Evolutionary conservation across 2,113 vertebrate species (phyloP), one percentile per base, ranked within the genome.

Genomic region (Acrocephalus kingi): DNA sequence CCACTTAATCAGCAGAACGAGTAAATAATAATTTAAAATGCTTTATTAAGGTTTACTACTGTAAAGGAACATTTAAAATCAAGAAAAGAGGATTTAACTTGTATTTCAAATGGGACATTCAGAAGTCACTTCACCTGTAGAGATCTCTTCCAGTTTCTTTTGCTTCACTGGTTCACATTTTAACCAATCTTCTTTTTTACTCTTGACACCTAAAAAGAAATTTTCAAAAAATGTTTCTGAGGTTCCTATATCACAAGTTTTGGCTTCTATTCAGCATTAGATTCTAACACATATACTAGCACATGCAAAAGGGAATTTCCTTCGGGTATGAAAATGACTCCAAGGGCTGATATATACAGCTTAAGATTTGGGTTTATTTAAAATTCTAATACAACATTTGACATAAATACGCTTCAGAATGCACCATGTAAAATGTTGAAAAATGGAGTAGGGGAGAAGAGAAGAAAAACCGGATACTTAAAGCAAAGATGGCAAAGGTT

Each of bases 161-260:
- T 97, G 97, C 90, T 97, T 98, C 48, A 69, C n/a, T 54, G 95
- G 61, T 87, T 52, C 58, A 78, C 54, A 69, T 96, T 97, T 98
- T 95, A 98, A 94, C 98, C 98, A 98, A 56, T 98, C 98, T 97
- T 98, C 98, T 96, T 98, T 98, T 93, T 97, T 98, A 96, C 98
- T 98, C 97, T 98, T 98, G 84, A 98, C 95, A 92, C 97, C 98
- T 98, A 91, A 80, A 96, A 94, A 94, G 62, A 91, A 94, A 84
- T 92, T 93, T 90, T 59, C 6, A 66, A 95, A 62, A 31, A 41
- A n/a, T 68, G 10, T 79, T 96, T 92, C 96, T 94, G 78, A 94
- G 59, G 72, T 61, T 68, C 71, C 63, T 79, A 2, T 54, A 64
- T 49, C 13, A 49, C 11, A 79, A n/a, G 7, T 59, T 64, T 48